phyloP scores from a whole-genome alignment of 2,888 invertebrate species.

The Fissipunctia ypsillon region DNA sequence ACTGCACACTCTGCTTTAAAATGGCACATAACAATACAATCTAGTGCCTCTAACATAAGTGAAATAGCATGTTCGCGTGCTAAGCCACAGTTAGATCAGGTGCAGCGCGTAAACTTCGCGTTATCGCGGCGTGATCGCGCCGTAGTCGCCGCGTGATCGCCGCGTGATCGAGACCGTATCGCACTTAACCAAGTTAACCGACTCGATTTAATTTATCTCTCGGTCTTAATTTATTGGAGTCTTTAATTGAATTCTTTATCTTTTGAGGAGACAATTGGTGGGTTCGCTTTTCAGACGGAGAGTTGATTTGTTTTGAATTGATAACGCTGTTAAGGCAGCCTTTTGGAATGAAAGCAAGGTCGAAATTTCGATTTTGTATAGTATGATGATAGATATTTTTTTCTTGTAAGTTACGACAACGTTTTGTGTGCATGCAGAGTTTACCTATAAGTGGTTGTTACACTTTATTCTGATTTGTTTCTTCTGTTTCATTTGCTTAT shows the following conservation, averaged over 20 bases:
- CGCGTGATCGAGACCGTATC: constrained; percentile 49
- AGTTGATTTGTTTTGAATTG: constrained; percentile 18
- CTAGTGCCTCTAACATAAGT: constrained; percentile 30
- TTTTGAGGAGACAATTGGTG: constrained; percentile 23
- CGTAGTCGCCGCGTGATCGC: constrained; percentile 41
- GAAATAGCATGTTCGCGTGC: constrained; percentile 54
- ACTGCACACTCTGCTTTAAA: constrained; percentile 14
- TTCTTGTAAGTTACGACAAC: too few species aligned
- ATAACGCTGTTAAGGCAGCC: background rate
- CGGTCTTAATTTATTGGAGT: constrained; percentile 52
- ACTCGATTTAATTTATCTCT: constrained; percentile 51
- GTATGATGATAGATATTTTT: too few species aligned
- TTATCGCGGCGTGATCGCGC: constrained; percentile 41
- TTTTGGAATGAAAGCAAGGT: background rate
- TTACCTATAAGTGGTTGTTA: too few species aligned
- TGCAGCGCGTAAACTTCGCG: constrained; percentile 43
- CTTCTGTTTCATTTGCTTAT: too few species aligned
- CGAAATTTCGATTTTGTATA: too few species aligned
- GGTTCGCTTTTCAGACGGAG: background rate
- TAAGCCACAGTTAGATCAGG: constrained; percentile 25
- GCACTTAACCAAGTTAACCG: constrained; percentile 39
- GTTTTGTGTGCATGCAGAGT: too few species aligned
- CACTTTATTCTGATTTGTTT: too few species aligned
- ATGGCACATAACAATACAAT: constrained; percentile 30
- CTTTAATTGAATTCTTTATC: constrained; percentile 61